Percentiles rank a stretch among this genome's conserved stretches.
Conservation (phyloP, 2,888 invertebrate species). For the Pterobdella sp. region DNA sequence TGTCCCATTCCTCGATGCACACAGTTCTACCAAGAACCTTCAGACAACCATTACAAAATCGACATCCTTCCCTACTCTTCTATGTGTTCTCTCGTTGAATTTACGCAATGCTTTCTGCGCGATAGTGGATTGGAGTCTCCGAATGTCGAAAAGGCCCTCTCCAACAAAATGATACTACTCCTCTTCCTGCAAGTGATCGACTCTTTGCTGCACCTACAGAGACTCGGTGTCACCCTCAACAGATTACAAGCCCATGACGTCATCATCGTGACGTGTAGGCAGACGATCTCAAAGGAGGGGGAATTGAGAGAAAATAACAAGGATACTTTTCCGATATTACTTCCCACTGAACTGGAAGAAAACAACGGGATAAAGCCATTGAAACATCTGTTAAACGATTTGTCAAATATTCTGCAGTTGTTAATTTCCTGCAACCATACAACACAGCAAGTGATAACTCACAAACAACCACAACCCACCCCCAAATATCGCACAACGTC, state of each 20-base stretch:
- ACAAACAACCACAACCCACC: background rate
- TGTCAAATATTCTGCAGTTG: background rate
- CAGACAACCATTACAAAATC: background rate
- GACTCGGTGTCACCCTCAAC: background rate
- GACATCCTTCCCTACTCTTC: slow-evolving; percentile 16
- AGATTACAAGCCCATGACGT: slow-evolving; percentile 6
- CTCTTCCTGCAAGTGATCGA: slow-evolving; percentile 13
- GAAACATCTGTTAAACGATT: background rate
- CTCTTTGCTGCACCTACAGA: slow-evolving; percentile 7
- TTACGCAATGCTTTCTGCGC: background rate
- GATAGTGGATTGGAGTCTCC: background rate
- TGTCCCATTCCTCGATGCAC: background rate
- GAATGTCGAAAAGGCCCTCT: background rate
- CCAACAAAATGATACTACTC: background rate
- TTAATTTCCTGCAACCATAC: background rate
- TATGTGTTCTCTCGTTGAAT: background rate
- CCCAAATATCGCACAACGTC: background rate
- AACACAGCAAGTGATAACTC: background rate
- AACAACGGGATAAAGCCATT: background rate
- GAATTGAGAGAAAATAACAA: background rate
- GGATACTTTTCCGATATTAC: slow-evolving; percentile 4
- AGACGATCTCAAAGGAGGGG: background rate
- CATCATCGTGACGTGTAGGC: background rate
- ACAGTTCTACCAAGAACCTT: background rate
- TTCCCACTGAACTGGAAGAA: slow-evolving; percentile 18